Base-by-base conservation (phyloP, 2,113 vertebrate genomes). In the Ifrita kowaldi region DNA sequence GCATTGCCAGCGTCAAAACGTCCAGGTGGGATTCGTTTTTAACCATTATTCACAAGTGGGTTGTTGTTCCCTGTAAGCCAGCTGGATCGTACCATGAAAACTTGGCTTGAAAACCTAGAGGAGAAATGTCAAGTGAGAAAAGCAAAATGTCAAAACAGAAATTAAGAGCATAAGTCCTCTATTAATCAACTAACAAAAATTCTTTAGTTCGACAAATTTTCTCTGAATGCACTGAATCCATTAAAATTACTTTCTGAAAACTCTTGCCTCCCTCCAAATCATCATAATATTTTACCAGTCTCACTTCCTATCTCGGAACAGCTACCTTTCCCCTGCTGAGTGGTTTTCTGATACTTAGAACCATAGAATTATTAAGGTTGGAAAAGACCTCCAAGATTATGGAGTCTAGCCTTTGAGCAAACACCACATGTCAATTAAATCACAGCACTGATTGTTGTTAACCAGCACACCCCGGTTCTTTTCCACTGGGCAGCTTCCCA, bases 1-100 rank as follows among this genome's bases (percentile, higher is more conserved):
- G 98, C 97, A 99, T 97, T 59, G 69, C 50, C 59, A 99, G 80
- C 0, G 99, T 99, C 68, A 97, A 98, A 65, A 94, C 95, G 8
- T 99, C 99, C 30, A 98, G 96, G 4, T 90, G 96, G 37, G 42
- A 77, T 52, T 0, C 2, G 92, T 97, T 98, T 49, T 59, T 44
- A 74, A 50, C 35, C 98, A 97, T 98, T 97, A 74, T 97, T 97
- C 87, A 76, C 56, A 42, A 65, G 23, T 41, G 10, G 10, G 19
- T 60, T 92, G 44, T 93, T 93, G 79, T 85, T 70, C 19, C 11
- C n/a, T 93, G 7, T 62, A 49, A 68, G 20, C 21, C 69, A 46
- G 55, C 44, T 89, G 64, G 47, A 84, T 87, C 75, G 37, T 93
- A 76, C 80, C 74, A 95, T 93, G 82, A 84, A 74, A 32, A 35